Evolutionary conservation across 2,113 vertebrate species (phyloP), one percentile per base, ranked within the genome.

Genomic region (Motacilla tschutschensis): DNA sequence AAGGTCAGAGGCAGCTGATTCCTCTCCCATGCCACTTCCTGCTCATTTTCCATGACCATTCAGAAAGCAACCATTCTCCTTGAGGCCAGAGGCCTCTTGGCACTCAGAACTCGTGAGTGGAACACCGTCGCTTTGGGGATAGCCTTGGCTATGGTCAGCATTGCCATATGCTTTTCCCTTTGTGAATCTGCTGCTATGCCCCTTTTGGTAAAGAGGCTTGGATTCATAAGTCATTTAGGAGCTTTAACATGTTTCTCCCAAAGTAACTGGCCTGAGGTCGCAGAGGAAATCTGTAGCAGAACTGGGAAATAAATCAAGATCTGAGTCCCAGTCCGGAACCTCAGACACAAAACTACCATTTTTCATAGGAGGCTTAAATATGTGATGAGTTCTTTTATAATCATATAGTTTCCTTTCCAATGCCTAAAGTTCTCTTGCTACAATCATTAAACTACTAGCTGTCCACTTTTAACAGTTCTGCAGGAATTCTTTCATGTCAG

Each of bases 291-390:
- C 83, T 92, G 65, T 55, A 91, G 74, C 75, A 93, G 91, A 92
- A 88, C 83, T 94, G 85, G 85, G 89, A 93, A 95, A 92, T 92
- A 92, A 94, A 96, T 93, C 90, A 91, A 88, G 48, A 92, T 89
- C 62, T 92, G 69, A 88, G 81, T 91, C 81, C 53, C 82, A 93
- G 65, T 55, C 91, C 73, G 54, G 90, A 88, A 94, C 85, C 62
- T 74, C 59, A 91, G 78, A 88, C 89, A 75, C 62, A 78, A 80
- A 94, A 88, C 84, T 76, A 59, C 51, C 28, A 73, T 94, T 95
- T 93, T 79, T 93, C 92, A 74, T 69, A 66, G 22, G 19, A 85
- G 38, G 66, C 54, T 81, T 93, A 87, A 90, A 85, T 59, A 93
- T 62, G 75, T 83, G 90, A 93, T 77, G 92, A 94, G 85, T 95